Percentiles rank a stretch among this genome's conserved stretches.
Conservation (phyloP, 2,888 invertebrate genomes). For the Geotrupes spiniger region DNA sequence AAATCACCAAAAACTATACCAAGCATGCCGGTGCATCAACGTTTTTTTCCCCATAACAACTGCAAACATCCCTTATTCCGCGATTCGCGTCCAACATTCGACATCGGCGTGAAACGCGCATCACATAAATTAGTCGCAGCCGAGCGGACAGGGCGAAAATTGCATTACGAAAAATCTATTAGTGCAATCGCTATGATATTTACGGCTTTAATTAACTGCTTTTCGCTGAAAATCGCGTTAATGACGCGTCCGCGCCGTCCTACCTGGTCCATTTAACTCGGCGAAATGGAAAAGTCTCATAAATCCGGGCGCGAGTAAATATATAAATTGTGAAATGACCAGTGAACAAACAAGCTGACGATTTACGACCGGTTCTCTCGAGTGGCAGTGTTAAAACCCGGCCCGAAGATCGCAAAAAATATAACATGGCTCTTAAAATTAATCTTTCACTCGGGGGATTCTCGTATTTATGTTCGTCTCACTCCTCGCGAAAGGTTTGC, state of each 20-base stretch:
- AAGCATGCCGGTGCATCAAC: too few species aligned
- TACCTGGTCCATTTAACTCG: conserved; percentile 14
- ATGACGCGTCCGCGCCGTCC: too few species aligned
- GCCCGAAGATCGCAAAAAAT: conserved; percentile 29
- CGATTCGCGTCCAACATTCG: too few species aligned
- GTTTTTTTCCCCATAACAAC: too few species aligned
- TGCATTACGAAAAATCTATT: not conserved
- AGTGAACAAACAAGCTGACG: conserved; percentile 39
- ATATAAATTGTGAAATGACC: conserved; percentile 44
- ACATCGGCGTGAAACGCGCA: not conserved
- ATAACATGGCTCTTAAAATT: conserved; percentile 34
- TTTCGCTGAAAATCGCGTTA: too few species aligned
- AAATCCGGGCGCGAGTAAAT: conserved; percentile 37
- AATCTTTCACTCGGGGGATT: conserved; percentile 33
- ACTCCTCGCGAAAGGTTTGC: not conserved
- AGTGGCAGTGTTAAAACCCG: conserved; percentile 29
- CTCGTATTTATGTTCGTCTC: conserved; percentile 5
- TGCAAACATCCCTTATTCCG: too few species aligned
- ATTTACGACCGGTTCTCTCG: conserved; percentile 33
- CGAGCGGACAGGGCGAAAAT: not conserved
- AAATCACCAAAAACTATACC: too few species aligned
- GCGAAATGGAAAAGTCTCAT: conserved; percentile 22
- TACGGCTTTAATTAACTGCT: too few species aligned
- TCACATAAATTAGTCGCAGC: not conserved
- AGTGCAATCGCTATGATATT: too few species aligned